Evolutionary conservation across 2,888 invertebrate species (phyloP).

Genomic region (Apamea crenata): DNA sequence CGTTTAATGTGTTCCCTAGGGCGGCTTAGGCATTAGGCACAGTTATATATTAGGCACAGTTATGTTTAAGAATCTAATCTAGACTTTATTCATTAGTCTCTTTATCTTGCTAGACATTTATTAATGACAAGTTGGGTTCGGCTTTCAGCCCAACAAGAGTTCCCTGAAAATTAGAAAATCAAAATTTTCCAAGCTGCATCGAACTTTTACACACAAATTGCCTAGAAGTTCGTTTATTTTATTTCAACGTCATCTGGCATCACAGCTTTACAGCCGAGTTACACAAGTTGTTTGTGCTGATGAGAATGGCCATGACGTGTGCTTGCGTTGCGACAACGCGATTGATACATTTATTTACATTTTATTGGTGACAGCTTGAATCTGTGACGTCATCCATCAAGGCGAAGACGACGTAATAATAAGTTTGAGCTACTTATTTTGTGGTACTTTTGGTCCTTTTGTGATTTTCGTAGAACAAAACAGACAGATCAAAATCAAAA

Average conservation of each 20-base stretch:
- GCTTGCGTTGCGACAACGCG: conserved; percentile 25
- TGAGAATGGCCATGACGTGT: conserved; percentile 23
- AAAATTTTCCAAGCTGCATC: neutral
- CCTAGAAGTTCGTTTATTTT: neutral
- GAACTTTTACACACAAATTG: neutral
- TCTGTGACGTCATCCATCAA: conserved; percentile 31
- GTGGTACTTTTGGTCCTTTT: neutral
- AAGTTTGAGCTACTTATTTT: neutral
- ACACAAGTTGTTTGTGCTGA: conserved; percentile 53
- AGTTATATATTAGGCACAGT: neutral
- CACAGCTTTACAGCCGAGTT: conserved; percentile 22
- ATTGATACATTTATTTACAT: conserved; percentile 47
- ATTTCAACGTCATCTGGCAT: conserved; percentile 17
- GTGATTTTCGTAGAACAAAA: neutral
- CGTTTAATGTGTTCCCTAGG: neutral
- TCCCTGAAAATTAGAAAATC: neutral
- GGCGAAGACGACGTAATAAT: neutral
- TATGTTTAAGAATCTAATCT: neutral
- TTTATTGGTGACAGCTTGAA: conserved; percentile 29
- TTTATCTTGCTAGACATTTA: neutral
- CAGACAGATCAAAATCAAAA: no score
- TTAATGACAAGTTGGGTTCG: neutral
- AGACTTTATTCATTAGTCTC: neutral
- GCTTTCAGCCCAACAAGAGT: neutral
- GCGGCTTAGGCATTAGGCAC: no score